Conservation (phyloP, 2,797 vertebrate species). For the Arremon aurantiirostris region DNA sequence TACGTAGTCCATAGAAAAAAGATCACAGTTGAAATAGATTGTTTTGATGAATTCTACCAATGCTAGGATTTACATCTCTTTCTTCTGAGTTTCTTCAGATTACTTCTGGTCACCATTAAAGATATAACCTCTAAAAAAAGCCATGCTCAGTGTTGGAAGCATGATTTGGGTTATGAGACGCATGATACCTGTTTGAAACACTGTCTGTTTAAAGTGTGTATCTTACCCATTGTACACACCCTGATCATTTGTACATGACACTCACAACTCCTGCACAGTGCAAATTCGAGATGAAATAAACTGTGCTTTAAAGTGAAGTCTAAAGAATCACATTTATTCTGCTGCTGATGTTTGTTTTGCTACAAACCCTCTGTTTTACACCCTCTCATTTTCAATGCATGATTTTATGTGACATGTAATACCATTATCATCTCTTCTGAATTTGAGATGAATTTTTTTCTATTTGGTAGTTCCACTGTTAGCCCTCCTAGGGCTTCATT, state of each 20-base stretch:
- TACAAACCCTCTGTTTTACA: background rate
- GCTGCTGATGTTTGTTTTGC: background rate
- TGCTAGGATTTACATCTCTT: background rate
- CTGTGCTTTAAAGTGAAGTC: background rate
- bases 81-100: constrained; percentile 7
- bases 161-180: background rate
- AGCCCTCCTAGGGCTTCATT: background rate
- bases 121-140: background rate
- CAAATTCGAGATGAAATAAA: background rate
- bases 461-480: background rate
- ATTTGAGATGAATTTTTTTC: background rate
- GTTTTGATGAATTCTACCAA: background rate
- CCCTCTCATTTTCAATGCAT: background rate
- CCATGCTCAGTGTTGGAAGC: background rate
- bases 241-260: background rate
- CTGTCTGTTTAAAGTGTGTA: background rate
- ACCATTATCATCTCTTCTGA: background rate
- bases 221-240: background rate
- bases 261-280: background rate
- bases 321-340: background rate
- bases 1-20: background rate
- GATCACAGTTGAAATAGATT: background rate
- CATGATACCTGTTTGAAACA: background rate
- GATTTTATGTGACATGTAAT: background rate
- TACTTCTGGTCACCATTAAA: background rate